Evolutionary conservation across 1,140 invertebrate species (phyloP), one percentile per base, ranked within the genome.

Genomic region (Aradophagus sp.): DNA sequence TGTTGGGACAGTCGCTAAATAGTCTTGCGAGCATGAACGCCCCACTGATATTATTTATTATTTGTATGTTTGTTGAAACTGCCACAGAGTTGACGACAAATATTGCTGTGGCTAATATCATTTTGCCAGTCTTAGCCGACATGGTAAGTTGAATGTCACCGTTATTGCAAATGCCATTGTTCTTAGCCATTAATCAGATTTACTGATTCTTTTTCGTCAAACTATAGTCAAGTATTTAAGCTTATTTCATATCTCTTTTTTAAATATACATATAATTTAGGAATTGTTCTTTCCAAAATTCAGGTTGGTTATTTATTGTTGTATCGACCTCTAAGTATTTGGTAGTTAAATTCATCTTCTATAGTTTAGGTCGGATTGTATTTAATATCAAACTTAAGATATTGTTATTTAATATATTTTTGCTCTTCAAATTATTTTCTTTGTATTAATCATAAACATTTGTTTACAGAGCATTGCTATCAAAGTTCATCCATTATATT

Each of bases 1-100:
- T 92, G 82, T 87, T 96, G 42, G 94, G 93, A 0, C 76, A 88
- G 0, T 89, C 91, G 6, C 81, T 93, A 5, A 85, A 80, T 42
- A 77, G 73, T 27, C 52, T 88, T 0, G 61, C 77, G 5, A 75
- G 48, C 2, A 68, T 87, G 47, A 79, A 83, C 8, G 36, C 71
- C 0, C 11, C 76, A 2, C 56, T 79, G 6, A 81, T 87, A 35
- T 44, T 87, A 2, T 59, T 86, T 12, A 70, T 86, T n/a, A 79
- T 86, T 6, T 85, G 84, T 36, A 82, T 76, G 17, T 79, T 88
- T 34, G 87, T 87, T 3, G 87, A 88, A 42, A 85, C 87, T 2
- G 83, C 86, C 5, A 91, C 91, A 0, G 89, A 91, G 78, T 80
- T 92, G 1, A 88, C 89, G 0, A 88, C 89, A 1, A 92, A 92